These are phyloP conservation scores for Jaculus jaculus DNA, from an alignment of 2,113 vertebrate genomes.

Conservation along the genomic window DNA sequence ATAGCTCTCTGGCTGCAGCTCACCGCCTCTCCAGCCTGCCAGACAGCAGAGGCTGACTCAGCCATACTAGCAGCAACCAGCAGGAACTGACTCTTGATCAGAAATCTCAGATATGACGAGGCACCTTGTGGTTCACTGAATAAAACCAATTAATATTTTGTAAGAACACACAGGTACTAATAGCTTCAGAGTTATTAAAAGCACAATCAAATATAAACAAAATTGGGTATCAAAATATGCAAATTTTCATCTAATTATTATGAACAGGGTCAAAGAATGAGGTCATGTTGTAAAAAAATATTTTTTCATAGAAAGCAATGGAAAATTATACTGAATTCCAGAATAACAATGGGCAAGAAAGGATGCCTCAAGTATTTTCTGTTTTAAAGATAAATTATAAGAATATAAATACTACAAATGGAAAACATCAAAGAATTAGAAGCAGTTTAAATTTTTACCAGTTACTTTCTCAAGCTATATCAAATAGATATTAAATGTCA, in stretches of 20 bases:
- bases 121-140: not conserved
- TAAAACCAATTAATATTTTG: slow-evolving; percentile 25
- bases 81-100: not conserved
- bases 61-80: not conserved
- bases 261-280: slow-evolving; percentile 18
- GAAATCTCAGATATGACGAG: not conserved
- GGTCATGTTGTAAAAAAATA: slow-evolving; percentile 21
- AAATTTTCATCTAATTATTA: slow-evolving; percentile 1
- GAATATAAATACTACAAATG: not conserved
- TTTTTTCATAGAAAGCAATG: slow-evolving; percentile 16
- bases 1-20: not conserved
- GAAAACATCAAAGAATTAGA: not conserved
- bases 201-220: not conserved
- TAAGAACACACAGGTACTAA: slow-evolving; percentile 29
- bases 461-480: not conserved
- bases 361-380: slow-evolving; percentile 4
- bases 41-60: not conserved
- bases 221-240: slow-evolving; percentile 19
- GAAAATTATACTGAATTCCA: not conserved
- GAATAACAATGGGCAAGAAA: not conserved
- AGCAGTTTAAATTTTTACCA: not conserved
- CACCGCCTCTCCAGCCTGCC: not conserved
- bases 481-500: not conserved
- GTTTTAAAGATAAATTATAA: not conserved
- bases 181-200: not conserved